These are phyloP conservation scores for Monomorium pharaonis DNA, from an alignment of 1,140 invertebrate species.

Conservation along the genomic window DNA sequence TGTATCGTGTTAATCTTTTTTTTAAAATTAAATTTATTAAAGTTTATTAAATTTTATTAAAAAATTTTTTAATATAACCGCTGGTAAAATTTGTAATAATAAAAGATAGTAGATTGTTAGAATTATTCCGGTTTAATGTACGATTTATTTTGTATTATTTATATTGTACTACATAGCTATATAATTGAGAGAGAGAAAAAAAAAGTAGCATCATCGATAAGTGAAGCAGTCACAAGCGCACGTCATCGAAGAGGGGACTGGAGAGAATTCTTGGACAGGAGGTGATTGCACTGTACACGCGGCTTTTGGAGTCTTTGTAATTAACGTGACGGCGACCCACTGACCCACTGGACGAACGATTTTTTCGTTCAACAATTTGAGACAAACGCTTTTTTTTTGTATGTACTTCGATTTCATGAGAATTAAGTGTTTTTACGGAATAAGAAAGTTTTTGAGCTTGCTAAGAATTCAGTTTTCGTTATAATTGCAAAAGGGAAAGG, in stretches of 20 bases:
- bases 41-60: constrained; percentile 1
- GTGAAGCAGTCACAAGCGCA: constrained; percentile 3
- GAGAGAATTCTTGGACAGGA: constrained; percentile 46
- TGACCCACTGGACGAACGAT: constrained; percentile 80
- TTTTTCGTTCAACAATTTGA: constrained; percentile 74
- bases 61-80: background rate
- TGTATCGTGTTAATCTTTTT: background rate
- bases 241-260: constrained; percentile 62
- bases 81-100: background rate
- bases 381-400: constrained; percentile 5
- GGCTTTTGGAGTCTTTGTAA: constrained; percentile 78
- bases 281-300: constrained; percentile 52
- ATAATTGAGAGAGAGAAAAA: background rate
- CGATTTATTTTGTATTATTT: background rate
- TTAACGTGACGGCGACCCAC: constrained; percentile 81
- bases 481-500: background rate
- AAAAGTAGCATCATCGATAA: background rate
- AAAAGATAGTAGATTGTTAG: background rate
- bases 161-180: background rate
- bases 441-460: background rate
- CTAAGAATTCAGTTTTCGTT: background rate
- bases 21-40: background rate
- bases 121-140: background rate
- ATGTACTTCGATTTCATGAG: background rate
- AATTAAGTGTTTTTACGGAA: background rate